Conservation (phyloP, 2,888 invertebrate species). For the Macrophya alboannulata region DNA sequence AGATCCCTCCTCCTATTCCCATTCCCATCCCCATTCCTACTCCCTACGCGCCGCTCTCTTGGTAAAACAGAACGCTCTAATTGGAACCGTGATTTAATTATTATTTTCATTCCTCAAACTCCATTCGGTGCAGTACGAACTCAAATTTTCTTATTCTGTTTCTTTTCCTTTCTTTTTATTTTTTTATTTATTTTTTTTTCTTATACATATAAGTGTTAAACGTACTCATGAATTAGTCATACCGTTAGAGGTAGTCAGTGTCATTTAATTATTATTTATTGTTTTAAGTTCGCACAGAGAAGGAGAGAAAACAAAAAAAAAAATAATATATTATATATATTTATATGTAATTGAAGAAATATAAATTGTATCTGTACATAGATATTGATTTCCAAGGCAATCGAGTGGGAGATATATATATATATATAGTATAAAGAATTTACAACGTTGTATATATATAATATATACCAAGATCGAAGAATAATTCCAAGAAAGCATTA, state of each 20-base stretch:
- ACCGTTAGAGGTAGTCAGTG: not conserved
- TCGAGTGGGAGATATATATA: too few relatives aligned
- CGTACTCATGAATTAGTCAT: conserved; percentile 9
- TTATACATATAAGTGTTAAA: not conserved
- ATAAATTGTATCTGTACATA: not conserved
- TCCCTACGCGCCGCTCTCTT: conserved; percentile 1
- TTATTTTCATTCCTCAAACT: conserved; percentile 35
- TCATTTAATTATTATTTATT: not conserved
- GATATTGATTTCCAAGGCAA: not conserved
- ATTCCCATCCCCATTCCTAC: not conserved
- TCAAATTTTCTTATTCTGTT: not conserved
- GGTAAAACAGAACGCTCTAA: conserved; percentile 38
- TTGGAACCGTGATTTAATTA: conserved; percentile 32
- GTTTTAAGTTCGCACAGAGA: not conserved
- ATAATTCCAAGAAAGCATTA: too few relatives aligned
- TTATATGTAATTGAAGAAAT: not conserved
- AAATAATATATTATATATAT: not conserved
- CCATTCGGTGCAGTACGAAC: not conserved
- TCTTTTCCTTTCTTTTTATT: not conserved
- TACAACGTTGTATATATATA: too few relatives aligned
- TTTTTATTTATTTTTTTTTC: not conserved
- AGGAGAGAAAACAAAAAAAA: not conserved
- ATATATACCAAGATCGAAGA: too few relatives aligned
- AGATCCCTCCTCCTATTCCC: not conserved
- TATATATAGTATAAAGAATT: too few relatives aligned